Percentiles rank a stretch among this genome's conserved stretches.
Evolutionary conservation across 2,888 invertebrate species (phyloP).

Genomic region (Folsomia manolachei): DNA sequence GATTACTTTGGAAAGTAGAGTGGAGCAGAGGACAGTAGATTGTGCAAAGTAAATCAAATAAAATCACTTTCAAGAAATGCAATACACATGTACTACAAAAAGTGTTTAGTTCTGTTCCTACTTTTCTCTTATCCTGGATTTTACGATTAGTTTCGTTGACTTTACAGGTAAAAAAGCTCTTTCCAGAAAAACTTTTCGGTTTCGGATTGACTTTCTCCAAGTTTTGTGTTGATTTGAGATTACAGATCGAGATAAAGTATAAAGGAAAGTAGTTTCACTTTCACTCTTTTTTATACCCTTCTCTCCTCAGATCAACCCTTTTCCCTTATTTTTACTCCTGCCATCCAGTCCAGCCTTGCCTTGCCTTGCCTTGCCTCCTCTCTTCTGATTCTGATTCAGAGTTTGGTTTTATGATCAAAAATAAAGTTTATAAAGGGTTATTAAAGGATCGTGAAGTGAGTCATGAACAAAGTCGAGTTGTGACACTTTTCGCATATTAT

Average conservation of each 20-base stretch:
- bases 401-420: slow-evolving; percentile 38
- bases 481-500: not conserved
- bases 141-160: not conserved
- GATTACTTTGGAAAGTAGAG: not conserved
- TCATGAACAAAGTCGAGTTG: slow-evolving; percentile 11
- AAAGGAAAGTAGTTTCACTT: not conserved
- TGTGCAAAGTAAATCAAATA: not conserved
- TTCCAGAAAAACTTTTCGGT: not conserved
- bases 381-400: slow-evolving; percentile 9
- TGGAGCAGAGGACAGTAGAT: not conserved
- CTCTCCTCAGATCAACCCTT: not conserved
- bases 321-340: not conserved
- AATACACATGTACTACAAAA: not conserved
- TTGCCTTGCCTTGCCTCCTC: not conserved
- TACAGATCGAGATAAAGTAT: not conserved
- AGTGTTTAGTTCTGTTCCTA: not conserved
- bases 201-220: not conserved
- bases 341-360: too few species aligned
- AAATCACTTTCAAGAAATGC: not conserved
- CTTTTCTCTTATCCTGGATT: not conserved
- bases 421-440: slow-evolving; percentile 45
- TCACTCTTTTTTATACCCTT: too few species aligned
- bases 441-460: slow-evolving; percentile 39
- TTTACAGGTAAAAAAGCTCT: not conserved
- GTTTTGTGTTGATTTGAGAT: not conserved